phyloP scores from a whole-genome alignment of 2,113 vertebrate genomes.

The Forbesichthys papilliferus region DNA sequence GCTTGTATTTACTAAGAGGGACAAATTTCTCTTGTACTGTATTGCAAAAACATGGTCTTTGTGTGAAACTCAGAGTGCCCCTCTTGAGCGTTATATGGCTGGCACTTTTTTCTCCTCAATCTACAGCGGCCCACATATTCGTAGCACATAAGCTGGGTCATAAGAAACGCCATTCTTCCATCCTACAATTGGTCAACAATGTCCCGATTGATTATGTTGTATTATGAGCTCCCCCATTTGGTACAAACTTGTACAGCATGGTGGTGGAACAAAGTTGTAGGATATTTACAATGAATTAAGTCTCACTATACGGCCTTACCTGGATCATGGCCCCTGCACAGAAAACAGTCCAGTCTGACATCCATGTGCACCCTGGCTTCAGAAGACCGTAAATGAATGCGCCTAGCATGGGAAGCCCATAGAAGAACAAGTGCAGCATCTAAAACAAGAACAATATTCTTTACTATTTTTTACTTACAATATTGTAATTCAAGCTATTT shows the following conservation, averaged over 20 bases:
- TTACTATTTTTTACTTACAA: neutral
- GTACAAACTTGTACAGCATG: neutral
- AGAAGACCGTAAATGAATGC: constrained; percentile 81
- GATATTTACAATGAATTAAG: neutral
- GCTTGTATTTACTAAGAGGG: too few species aligned
- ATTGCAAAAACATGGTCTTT: too few species aligned
- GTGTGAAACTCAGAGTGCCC: too few species aligned
- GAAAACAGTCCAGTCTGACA: constrained; percentile 85
- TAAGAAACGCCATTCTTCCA: too few species aligned
- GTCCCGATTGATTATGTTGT: too few species aligned
- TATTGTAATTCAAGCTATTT: neutral
- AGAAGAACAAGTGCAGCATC: constrained; percentile 89
- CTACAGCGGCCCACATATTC: too few species aligned
- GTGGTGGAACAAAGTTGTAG: neutral
- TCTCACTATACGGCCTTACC: constrained; percentile 64
- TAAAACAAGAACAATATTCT: constrained; percentile 39
- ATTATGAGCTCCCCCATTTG: neutral
- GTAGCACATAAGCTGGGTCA: too few species aligned
- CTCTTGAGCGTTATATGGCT: too few species aligned
- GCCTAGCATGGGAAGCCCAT: constrained; percentile 81
- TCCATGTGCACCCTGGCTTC: constrained; percentile 85
- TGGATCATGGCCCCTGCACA: constrained; percentile 85
- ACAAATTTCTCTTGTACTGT: too few species aligned
- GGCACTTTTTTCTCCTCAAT: too few species aligned
- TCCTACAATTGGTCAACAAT: too few species aligned